These are phyloP conservation scores for Andrena dorsata DNA, from an alignment of 2,888 invertebrate species.

Conservation along the genomic window DNA sequence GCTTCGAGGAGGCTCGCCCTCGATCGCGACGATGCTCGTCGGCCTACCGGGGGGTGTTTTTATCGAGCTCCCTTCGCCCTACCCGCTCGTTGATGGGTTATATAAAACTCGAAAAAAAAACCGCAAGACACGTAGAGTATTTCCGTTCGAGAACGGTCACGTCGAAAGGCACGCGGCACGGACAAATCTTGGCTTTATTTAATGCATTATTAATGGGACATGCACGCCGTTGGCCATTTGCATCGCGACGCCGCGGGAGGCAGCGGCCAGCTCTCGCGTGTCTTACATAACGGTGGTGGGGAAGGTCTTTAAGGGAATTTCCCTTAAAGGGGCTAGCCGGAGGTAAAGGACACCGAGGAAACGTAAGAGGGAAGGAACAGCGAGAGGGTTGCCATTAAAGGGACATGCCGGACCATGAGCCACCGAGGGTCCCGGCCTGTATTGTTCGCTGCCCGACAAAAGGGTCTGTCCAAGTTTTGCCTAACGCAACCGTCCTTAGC, in stretches of 20 bases:
- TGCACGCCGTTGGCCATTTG: constrained; percentile 29
- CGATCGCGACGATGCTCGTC: constrained; percentile 14
- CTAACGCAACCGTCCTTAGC: constrained; percentile 49
- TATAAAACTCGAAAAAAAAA: neutral
- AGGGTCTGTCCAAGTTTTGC: constrained; percentile 58
- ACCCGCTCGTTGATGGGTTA: neutral
- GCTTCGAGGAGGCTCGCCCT: neutral
- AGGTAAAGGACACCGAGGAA: constrained; percentile 42
- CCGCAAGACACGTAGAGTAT: too few relatives aligned
- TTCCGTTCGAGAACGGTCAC: neutral
- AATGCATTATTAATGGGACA: constrained; percentile 52
- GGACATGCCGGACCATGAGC: constrained; percentile 76
- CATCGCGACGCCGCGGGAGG: constrained; percentile 33
- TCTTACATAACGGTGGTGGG: constrained; percentile 59
- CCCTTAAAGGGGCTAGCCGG: constrained; percentile 63
- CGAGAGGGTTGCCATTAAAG: constrained; percentile 68
- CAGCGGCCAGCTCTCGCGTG: constrained; percentile 42
- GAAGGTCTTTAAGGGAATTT: constrained; percentile 65
- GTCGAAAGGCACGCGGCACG: neutral
- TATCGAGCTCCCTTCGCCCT: neutral
- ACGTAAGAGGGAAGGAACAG: constrained; percentile 22
- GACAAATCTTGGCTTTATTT: constrained; percentile 47
- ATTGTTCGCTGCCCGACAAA: constrained; percentile 72
- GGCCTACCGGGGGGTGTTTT: neutral
- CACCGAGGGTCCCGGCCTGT: constrained; percentile 50